phyloP scores from a whole-genome alignment of 2,888 invertebrate species.

The Zygogramma bicolorata region DNA sequence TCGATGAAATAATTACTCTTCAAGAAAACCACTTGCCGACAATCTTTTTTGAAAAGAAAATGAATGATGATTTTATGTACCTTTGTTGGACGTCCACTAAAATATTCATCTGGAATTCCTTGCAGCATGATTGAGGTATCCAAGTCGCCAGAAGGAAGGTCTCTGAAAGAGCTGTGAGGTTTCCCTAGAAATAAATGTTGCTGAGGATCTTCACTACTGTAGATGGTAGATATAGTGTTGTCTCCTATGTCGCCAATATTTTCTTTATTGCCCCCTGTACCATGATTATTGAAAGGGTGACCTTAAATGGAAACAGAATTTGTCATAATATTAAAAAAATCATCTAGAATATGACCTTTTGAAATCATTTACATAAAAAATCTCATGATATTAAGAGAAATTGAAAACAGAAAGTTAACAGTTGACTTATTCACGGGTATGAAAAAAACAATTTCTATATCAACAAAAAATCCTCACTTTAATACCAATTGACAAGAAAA shows the following conservation, averaged over 20 bases:
- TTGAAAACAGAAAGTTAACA: no score
- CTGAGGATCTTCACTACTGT: slow-evolving; percentile 26
- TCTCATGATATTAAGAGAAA: no score
- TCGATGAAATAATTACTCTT: no score
- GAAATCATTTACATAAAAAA: no score
- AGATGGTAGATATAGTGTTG: slow-evolving; percentile 38
- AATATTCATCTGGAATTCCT: slow-evolving; percentile 24
- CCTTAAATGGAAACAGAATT: not conserved
- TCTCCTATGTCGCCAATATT: slow-evolving; percentile 36
- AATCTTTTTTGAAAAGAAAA: no score
- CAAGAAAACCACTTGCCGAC: no score
- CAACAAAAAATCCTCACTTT: no score
- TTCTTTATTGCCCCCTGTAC: slow-evolving; percentile 26
- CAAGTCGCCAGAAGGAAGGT: slow-evolving; percentile 41
- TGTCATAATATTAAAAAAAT: no score
- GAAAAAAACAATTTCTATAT: no score
- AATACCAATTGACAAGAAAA: no score
- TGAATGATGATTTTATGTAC: not conserved
- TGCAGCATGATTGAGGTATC: slow-evolving; percentile 22
- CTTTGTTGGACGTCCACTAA: not conserved
- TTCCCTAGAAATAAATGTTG: slow-evolving; percentile 16
- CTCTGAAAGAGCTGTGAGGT: slow-evolving; percentile 31
- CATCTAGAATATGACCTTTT: no score
- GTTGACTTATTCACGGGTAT: no score
- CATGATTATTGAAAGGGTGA: not conserved